Conservation (phyloP, 2,797 vertebrate species). For the Lerista edwardsae region DNA sequence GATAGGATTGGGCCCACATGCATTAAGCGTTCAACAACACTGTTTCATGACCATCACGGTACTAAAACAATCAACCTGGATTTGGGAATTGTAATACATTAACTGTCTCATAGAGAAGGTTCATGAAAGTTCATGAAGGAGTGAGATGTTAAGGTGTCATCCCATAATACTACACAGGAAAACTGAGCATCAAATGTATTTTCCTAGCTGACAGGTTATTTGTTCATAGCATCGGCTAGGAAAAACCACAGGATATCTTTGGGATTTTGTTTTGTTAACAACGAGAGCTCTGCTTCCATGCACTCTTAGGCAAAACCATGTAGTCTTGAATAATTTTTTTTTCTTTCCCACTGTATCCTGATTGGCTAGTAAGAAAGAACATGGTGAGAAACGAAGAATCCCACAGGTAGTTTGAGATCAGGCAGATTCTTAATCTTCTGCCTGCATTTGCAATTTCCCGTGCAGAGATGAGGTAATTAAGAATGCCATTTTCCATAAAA, state of each 20-base stretch:
- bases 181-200: background rate
- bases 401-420: background rate
- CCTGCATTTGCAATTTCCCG: constrained; percentile 26
- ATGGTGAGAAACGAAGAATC: constrained; percentile 23
- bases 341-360: background rate
- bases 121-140: no score
- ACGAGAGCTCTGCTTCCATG: background rate
- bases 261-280: background rate
- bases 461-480: constrained; percentile 23
- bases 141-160: no score
- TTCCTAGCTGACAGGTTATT: background rate
- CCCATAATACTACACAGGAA: background rate
- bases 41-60: background rate
- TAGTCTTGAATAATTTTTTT: background rate
- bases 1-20: no score
- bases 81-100: background rate
- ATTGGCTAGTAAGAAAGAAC: constrained; percentile 23
- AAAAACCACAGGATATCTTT: background rate
- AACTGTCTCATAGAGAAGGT: background rate
- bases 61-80: background rate
- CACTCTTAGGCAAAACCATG: background rate
- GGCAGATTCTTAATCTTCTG: background rate
- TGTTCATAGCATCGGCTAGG: background rate
- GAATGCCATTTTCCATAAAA: background rate
- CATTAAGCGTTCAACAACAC: background rate